Evolutionary conservation across 2,113 vertebrate species (phyloP).

Genomic region (Macrotus californicus): DNA sequence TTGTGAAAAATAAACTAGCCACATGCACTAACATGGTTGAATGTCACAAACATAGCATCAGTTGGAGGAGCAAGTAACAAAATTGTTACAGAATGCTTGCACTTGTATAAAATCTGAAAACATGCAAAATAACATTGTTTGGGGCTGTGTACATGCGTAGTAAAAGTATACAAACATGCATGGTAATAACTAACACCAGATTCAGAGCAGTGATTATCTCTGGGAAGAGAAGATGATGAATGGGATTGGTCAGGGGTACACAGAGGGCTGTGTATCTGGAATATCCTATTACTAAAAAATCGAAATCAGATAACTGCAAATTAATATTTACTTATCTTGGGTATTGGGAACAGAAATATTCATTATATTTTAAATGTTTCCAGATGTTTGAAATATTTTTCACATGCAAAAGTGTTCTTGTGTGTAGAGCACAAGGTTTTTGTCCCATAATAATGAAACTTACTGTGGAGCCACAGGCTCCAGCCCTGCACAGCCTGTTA

Average conservation of each 20-base stretch:
- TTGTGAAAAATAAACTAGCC: constrained; percentile 24
- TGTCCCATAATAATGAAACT: not conserved
- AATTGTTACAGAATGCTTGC: constrained; percentile 26
- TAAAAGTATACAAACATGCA: not conserved
- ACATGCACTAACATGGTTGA: constrained; percentile 27
- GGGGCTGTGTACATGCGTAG: not conserved
- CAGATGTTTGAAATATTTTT: constrained; percentile 47
- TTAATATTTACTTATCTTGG: constrained; percentile 41
- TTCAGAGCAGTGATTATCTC: constrained; percentile 8
- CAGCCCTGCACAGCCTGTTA: not conserved
- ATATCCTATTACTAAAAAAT: constrained; percentile 1
- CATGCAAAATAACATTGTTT: constrained; percentile 34
- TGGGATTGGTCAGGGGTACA: not conserved
- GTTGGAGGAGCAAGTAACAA: not conserved
- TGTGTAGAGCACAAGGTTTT: constrained; percentile 43
- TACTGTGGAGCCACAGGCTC: not conserved
- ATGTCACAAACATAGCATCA: not conserved
- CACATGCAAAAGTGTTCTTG: constrained; percentile 32
- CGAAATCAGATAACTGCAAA: constrained; percentile 8
- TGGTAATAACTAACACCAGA: not conserved
- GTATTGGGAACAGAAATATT: constrained; percentile 2
- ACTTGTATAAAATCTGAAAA: constrained; percentile 36
- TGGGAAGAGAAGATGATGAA: not conserved
- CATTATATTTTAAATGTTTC: constrained; percentile 41
- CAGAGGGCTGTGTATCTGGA: constrained; percentile 2